Conservation (phyloP, 92 coral and sea anemone genomes). For the Epizoanthus rinbou region DNA sequence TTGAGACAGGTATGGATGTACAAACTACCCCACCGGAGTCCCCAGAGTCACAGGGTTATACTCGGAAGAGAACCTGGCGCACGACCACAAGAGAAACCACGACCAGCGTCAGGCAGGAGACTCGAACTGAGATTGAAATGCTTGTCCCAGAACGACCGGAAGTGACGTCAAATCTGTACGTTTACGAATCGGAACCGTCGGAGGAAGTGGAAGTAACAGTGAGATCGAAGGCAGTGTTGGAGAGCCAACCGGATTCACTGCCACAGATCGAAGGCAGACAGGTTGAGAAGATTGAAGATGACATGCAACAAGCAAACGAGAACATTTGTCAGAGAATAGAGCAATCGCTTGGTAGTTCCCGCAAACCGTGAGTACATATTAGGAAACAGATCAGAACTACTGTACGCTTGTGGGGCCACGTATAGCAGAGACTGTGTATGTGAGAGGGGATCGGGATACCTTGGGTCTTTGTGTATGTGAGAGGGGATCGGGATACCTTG, state of each 20-base stretch:
- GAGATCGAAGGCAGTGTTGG: slow-evolving; percentile 73
- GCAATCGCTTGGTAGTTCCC: slow-evolving; percentile 72
- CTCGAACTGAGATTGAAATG: slow-evolving; percentile 94
- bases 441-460: too few relatives aligned
- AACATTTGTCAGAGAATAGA: slow-evolving; percentile 85
- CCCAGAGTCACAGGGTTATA: slow-evolving; percentile 66
- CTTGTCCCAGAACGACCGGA: slow-evolving; percentile 82
- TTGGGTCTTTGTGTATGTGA: too few relatives aligned
- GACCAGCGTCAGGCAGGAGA: slow-evolving; percentile 92
- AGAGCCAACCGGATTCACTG: slow-evolving; percentile 70
- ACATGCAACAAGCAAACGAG: slow-evolving; percentile 90
- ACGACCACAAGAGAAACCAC: slow-evolving; percentile 97
- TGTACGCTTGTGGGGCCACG: background rate
- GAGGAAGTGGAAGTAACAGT: slow-evolving; percentile 69
- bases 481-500: too few relatives aligned
- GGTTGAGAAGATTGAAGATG: slow-evolving; percentile 64
- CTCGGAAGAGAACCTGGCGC: slow-evolving; percentile 87
- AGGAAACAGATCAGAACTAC: background rate
- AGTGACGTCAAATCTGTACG: slow-evolving; percentile 73
- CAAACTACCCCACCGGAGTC: slow-evolving; percentile 73
- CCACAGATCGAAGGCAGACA: slow-evolving; percentile 58
- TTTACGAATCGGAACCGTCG: slow-evolving; percentile 60
- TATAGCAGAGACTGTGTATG: too few relatives aligned
- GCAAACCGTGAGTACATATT: slow-evolving; percentile 63
- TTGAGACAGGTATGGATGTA: slow-evolving; percentile 90